phyloP scores from a whole-genome alignment of 2,113 vertebrate genomes.

The Sylvilagus bachmani region DNA sequence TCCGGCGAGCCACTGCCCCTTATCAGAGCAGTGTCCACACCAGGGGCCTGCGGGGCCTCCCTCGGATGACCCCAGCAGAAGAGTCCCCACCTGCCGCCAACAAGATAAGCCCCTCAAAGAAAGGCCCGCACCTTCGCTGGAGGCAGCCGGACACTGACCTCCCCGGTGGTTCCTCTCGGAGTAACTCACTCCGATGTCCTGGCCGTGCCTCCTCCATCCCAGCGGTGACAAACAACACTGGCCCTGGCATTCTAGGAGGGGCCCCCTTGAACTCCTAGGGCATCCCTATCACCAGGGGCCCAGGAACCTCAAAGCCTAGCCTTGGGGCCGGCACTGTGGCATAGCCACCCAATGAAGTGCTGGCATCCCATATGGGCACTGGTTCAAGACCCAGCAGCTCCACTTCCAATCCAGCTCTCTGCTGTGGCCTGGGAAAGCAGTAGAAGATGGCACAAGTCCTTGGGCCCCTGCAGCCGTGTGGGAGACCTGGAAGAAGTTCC shows the following conservation, averaged over 20 bases:
- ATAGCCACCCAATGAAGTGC: too few relatives aligned
- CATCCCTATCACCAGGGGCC: not conserved
- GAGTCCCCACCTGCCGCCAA: not conserved
- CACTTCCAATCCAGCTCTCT: too few relatives aligned
- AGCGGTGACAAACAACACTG: not conserved
- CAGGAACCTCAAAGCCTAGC: not conserved
- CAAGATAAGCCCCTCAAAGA: not conserved
- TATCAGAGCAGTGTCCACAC: not conserved
- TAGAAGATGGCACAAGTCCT: too few relatives aligned
- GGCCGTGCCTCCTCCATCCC: not conserved
- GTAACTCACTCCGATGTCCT: not conserved
- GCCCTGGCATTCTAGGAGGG: not conserved
- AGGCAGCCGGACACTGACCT: not conserved
- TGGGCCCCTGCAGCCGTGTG: too few relatives aligned
- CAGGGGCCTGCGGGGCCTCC: not conserved
- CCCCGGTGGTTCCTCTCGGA: not conserved
- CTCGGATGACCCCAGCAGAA: not conserved
- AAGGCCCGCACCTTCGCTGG: not conserved
- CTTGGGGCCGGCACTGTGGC: too few relatives aligned
- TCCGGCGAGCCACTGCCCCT: not conserved
- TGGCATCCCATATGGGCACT: too few relatives aligned
- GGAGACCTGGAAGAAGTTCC: too few relatives aligned
- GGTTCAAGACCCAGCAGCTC: too few relatives aligned
- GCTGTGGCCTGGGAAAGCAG: too few relatives aligned
- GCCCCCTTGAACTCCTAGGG: not conserved